A percentile compares a stretch with the other conserved stretches of the same genome.
phyloP scores from a whole-genome alignment of 2,797 vertebrate genomes.

The Tapera naevia region DNA sequence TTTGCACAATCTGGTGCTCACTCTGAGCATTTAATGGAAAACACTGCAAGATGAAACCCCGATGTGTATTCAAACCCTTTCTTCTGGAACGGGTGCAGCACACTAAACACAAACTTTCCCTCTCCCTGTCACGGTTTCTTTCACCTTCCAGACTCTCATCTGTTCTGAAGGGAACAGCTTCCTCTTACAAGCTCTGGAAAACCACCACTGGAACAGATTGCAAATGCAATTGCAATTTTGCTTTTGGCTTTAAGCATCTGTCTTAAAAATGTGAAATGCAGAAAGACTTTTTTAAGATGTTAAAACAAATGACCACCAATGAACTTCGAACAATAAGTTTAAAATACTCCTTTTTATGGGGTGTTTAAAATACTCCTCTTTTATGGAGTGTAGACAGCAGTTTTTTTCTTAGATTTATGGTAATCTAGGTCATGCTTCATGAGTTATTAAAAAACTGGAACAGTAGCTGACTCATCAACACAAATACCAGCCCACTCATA shows the following conservation, averaged over 20 bases:
- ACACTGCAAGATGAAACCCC: not conserved
- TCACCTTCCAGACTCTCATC: not conserved
- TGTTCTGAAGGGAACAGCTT: not conserved
- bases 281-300: not conserved
- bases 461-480: constrained; percentile 34
- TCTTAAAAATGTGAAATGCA: not conserved
- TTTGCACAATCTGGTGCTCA: not conserved
- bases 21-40: not conserved
- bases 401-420: not conserved
- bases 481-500: constrained; percentile 24
- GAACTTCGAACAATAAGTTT: not conserved
- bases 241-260: not conserved
- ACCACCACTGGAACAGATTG: not conserved
- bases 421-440: constrained; percentile 5
- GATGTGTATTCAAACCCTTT: not conserved
- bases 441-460: constrained; percentile 26
- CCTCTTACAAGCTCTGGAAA: not conserved
- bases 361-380: not conserved
- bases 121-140: not conserved
- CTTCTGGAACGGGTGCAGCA: not conserved
- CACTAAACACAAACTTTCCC: not conserved
- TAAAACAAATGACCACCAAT: not conserved
- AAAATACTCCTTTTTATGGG: not conserved
- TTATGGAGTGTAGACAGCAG: not conserved
- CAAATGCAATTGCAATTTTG: not conserved